phyloP scores from a whole-genome alignment of 2,888 invertebrate species.

The Papilio protenor region DNA sequence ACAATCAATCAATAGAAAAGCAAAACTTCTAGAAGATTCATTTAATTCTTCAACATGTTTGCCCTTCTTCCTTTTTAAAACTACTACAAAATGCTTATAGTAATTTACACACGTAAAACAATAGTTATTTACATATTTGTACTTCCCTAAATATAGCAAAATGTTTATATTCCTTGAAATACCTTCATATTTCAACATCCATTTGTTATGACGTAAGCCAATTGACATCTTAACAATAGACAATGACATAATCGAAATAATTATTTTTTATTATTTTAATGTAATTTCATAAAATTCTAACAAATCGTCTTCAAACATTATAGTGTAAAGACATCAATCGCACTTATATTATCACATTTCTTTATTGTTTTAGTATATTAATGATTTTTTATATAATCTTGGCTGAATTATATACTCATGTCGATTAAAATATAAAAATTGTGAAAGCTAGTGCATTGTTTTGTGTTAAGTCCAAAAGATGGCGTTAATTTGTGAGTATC shows the following conservation, averaged over 20 bases:
- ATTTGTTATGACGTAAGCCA: neutral
- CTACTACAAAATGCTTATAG: neutral
- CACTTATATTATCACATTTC: neutral
- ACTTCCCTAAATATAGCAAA: neutral
- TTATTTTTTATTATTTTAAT: slow-evolving; percentile 2
- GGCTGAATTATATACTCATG: neutral
- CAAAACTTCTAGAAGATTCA: neutral
- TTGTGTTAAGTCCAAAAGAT: slow-evolving; percentile 2
- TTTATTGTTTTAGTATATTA: neutral
- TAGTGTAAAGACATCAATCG: neutral
- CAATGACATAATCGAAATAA: slow-evolving; percentile 4
- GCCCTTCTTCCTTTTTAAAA: neutral
- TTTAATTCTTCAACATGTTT: neutral
- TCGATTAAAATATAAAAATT: neutral
- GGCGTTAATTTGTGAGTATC: slow-evolving; percentile 6
- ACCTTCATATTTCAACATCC: neutral
- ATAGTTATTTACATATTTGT: neutral
- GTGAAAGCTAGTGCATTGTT: neutral
- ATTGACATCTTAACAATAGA: slow-evolving; percentile 11
- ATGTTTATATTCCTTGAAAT: slow-evolving; percentile 8
- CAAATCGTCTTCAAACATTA: neutral
- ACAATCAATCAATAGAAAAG: too few species aligned
- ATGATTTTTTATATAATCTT: neutral
- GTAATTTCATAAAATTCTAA: neutral
- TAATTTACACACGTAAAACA: neutral